A percentile compares a stretch with the other conserved stretches of the same genome.
These are phyloP conservation scores for Leucoptera coffeella DNA, from an alignment of 2,888 invertebrate genomes.

Conservation along the genomic window DNA sequence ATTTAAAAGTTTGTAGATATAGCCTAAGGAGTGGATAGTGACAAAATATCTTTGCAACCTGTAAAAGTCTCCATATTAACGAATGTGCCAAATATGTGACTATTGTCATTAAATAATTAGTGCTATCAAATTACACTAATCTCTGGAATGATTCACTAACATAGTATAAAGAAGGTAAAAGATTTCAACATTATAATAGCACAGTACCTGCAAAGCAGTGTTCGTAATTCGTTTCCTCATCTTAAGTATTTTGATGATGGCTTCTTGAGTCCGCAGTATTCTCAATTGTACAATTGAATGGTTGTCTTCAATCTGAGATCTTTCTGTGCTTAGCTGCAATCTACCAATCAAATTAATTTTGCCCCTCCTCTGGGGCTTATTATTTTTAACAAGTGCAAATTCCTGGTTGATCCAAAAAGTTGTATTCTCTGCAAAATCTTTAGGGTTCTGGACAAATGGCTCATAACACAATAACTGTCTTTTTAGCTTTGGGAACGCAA, in stretches of 20 bases:
- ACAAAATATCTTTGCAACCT: too few relatives aligned
- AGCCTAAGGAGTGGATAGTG: too few relatives aligned
- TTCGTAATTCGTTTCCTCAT: slow-evolving; percentile 94
- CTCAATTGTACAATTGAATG: slow-evolving; percentile 96
- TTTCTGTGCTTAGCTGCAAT: slow-evolving; percentile 89
- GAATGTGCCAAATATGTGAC: too few relatives aligned
- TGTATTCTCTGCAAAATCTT: slow-evolving; percentile 90
- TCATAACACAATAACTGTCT: slow-evolving; percentile 82
- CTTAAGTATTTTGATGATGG: slow-evolving; percentile 97
- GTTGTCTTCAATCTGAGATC: slow-evolving; percentile 95
- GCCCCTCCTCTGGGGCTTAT: slow-evolving; percentile 89
- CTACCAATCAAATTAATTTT: slow-evolving; percentile 95
- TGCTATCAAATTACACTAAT: too few relatives aligned
- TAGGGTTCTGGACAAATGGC: slow-evolving; percentile 77
- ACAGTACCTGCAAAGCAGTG: slow-evolving; percentile 76
- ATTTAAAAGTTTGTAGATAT: too few relatives aligned
- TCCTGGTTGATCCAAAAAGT: slow-evolving; percentile 97
- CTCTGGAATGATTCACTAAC: too few relatives aligned
- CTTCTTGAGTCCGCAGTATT: slow-evolving; percentile 91
- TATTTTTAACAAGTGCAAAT: slow-evolving; percentile 91
- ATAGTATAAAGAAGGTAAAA: too few relatives aligned
- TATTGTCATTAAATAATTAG: too few relatives aligned
- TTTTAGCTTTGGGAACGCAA: slow-evolving; percentile 93
- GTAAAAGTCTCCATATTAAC: too few relatives aligned
- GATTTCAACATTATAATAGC: slow-evolving; percentile 1